Evolutionary conservation across 2,888 invertebrate genomes (phyloP).

Genomic region (Melieria picta): DNA sequence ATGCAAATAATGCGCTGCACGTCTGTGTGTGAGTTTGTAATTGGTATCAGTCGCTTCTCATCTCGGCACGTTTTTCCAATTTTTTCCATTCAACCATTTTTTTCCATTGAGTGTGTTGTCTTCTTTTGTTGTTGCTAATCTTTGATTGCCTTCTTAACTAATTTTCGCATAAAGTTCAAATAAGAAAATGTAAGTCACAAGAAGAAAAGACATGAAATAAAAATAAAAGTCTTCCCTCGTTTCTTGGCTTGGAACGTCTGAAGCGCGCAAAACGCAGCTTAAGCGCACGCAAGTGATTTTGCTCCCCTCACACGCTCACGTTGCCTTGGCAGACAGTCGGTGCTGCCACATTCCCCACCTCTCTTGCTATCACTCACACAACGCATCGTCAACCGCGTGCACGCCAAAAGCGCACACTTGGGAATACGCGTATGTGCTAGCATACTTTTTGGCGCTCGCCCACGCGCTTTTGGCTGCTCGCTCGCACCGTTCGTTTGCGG

Average conservation of each 20-base stretch:
- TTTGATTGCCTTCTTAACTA: slow-evolving; percentile 62
- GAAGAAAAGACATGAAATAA: slow-evolving; percentile 4
- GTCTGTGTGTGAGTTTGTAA: too few relatives aligned
- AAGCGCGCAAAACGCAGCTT: background rate
- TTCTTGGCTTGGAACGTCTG: too few relatives aligned
- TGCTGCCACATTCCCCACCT: too few relatives aligned
- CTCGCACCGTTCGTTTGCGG: background rate
- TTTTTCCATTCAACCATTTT: slow-evolving; percentile 20
- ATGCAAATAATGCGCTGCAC: too few relatives aligned
- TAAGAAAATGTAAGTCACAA: background rate
- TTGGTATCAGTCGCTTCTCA: too few relatives aligned
- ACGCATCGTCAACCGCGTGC: too few relatives aligned
- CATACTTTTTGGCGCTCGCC: slow-evolving; percentile 16
- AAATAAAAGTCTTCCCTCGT: background rate
- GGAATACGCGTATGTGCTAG: slow-evolving; percentile 12
- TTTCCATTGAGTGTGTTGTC: slow-evolving; percentile 37
- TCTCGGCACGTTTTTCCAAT: too few relatives aligned
- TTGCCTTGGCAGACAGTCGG: too few relatives aligned
- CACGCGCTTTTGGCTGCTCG: background rate
- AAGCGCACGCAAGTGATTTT: slow-evolving; percentile 18
- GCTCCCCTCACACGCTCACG: slow-evolving; percentile 42
- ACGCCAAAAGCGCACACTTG: slow-evolving; percentile 19
- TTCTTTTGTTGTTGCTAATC: slow-evolving; percentile 41
- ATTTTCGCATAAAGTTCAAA: slow-evolving; percentile 49
- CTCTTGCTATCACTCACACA: too few relatives aligned